A percentile compares a stretch with the other conserved stretches of the same genome.
Evolutionary conservation across 2,888 invertebrate genomes (phyloP).

Genomic region (Heliconius aoede): DNA sequence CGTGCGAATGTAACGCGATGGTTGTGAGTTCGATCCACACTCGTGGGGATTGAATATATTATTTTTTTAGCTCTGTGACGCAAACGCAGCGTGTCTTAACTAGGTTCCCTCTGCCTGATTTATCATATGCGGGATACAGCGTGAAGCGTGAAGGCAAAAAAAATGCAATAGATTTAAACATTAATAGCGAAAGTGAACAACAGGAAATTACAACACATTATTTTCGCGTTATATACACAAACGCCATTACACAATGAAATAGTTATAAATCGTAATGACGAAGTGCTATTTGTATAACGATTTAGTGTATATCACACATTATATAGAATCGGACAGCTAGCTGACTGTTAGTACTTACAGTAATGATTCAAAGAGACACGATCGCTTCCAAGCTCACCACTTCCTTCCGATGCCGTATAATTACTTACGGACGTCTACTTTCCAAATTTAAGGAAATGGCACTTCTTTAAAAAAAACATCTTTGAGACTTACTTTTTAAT

Average conservation of each 20-base stretch:
- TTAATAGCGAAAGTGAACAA: constrained; percentile 15
- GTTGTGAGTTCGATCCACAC: too few species aligned
- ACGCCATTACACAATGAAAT: constrained; percentile 12
- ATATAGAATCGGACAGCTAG: constrained; percentile 11
- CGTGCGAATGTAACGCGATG: too few species aligned
- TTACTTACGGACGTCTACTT: constrained; percentile 47
- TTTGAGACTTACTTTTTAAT: too few species aligned
- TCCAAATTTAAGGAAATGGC: constrained; percentile 36
- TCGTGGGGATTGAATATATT: too few species aligned
- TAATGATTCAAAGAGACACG: constrained; percentile 74
- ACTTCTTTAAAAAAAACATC: constrained; percentile 30
- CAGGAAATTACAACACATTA: constrained; percentile 14
- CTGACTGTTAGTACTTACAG: constrained; percentile 50
- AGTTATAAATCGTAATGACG: neutral
- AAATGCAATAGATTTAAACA: neutral
- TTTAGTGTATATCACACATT: constrained; percentile 15
- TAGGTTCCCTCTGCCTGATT: too few species aligned
- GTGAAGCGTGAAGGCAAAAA: neutral
- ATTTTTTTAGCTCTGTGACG: too few species aligned
- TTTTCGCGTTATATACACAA: constrained; percentile 12
- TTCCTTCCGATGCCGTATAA: constrained; percentile 83
- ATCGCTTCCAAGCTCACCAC: constrained; percentile 70
- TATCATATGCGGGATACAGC: too few species aligned
- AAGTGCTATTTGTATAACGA: constrained; percentile 17
- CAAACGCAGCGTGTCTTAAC: too few species aligned